These are phyloP conservation scores for Phylloscopus collybita DNA, from an alignment of 2,797 vertebrate species.

Conservation along the genomic window DNA sequence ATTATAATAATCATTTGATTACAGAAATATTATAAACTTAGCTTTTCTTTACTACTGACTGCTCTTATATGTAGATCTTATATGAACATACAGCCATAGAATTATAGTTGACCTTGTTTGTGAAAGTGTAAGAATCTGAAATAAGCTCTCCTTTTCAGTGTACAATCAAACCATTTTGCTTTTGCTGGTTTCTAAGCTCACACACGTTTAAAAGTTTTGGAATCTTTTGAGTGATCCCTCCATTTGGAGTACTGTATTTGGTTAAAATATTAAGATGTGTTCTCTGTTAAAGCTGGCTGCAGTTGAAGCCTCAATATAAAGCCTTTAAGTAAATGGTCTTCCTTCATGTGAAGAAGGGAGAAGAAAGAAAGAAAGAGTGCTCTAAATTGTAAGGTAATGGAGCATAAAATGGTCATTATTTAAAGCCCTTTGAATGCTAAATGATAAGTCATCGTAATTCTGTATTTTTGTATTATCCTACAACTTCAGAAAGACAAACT, in stretches of 20 bases:
- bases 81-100: not conserved
- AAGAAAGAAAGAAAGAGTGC: not conserved
- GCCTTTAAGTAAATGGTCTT: not conserved
- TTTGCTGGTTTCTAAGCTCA: not conserved
- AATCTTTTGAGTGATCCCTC: not conserved
- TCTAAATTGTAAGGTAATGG: not conserved
- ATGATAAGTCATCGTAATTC: not conserved
- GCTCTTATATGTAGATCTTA: not conserved
- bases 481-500: not conserved
- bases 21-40: not conserved
- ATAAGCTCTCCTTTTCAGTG: not conserved
- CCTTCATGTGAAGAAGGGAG: not conserved
- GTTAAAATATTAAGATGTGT: not conserved
- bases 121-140: not conserved
- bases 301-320: not conserved
- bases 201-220: not conserved
- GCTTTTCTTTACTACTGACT: not conserved
- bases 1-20: not conserved
- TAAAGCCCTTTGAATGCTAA: not conserved
- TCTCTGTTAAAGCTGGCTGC: not conserved
- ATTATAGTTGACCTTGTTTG: not conserved
- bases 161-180: not conserved
- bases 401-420: not conserved
- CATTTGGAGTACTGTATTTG: not conserved
- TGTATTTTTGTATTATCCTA: not conserved